These are phyloP conservation scores for Podocnemis expansa DNA, from an alignment of 2,113 vertebrate species.

Conservation along the genomic window DNA sequence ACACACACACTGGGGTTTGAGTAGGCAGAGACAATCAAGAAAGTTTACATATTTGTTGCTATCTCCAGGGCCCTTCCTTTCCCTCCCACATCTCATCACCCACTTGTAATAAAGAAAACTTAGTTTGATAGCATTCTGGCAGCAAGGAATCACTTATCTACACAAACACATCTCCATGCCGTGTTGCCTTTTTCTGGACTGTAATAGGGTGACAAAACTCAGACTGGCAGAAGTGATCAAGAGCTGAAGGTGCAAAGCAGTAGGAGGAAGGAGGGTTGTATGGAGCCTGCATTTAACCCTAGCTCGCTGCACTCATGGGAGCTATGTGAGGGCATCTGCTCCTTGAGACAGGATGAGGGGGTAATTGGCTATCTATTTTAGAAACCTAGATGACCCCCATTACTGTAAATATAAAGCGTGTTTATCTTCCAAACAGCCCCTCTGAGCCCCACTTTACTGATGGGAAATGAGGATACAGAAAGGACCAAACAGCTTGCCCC, in stretches of 20 bases:
- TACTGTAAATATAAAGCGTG: fast-evolving
- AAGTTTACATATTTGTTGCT: constrained; percentile 73
- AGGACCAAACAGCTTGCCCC: not conserved
- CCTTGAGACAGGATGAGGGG: fast-evolving
- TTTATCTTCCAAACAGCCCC: not conserved
- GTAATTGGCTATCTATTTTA: not conserved
- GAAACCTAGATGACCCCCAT: fast-evolving
- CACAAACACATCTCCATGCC: not conserved
- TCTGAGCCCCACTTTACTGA: not conserved
- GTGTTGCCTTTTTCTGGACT: constrained; percentile 29
- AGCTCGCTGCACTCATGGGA: not conserved
- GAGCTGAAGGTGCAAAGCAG: constrained; percentile 1
- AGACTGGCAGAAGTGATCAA: constrained; percentile 38
- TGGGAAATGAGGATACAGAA: not conserved
- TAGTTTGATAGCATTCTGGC: no score
- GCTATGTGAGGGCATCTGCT: not conserved
- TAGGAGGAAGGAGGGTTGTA: not conserved
- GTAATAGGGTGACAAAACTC: constrained; percentile 26
- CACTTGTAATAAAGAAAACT: not conserved
- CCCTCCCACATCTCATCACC: constrained; percentile 44
- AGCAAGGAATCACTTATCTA: no score
- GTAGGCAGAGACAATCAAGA: constrained; percentile 75
- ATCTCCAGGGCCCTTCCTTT: constrained; percentile 58
- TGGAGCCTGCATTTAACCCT: not conserved
- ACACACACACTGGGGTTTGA: constrained; percentile 67